Conservation (phyloP, 2,888 invertebrate species). For the Oscheius sp. region DNA sequence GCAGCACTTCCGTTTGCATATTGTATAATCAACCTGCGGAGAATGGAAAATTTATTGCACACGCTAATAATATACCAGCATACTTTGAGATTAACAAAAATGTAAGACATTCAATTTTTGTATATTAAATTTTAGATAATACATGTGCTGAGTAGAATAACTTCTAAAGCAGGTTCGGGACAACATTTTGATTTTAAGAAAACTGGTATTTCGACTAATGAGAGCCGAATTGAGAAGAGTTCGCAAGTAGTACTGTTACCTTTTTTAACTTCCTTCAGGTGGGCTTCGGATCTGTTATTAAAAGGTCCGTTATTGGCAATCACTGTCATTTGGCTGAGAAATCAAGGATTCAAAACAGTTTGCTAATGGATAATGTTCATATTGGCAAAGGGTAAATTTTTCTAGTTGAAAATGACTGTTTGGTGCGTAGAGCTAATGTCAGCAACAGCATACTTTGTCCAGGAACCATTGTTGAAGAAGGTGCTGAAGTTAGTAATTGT, state of each 20-base stretch:
- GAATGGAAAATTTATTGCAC: constrained; percentile 54
- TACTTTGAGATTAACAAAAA: constrained; percentile 66
- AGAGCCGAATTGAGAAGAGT: constrained; percentile 43
- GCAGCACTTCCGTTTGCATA: constrained; percentile 33
- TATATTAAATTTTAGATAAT: background rate
- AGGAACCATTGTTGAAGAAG: constrained; percentile 54
- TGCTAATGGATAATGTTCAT: constrained; percentile 53
- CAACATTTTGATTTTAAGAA: constrained; percentile 36
- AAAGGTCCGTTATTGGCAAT: constrained; percentile 31
- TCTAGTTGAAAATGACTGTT: background rate
- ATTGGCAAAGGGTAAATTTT: constrained; percentile 54
- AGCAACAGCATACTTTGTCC: constrained; percentile 57
- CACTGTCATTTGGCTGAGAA: constrained; percentile 51
- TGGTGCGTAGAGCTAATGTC: constrained; percentile 44
- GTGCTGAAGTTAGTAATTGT: constrained; percentile 56
- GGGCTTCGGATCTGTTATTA: constrained; percentile 23
- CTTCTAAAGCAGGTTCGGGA: constrained; percentile 2
- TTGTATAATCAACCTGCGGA: constrained; percentile 53
- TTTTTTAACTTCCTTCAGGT: background rate
- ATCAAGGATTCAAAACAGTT: constrained; percentile 53
- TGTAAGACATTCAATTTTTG: background rate
- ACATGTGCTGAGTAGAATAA: background rate
- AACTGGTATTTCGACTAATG: constrained; percentile 36
- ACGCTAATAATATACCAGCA: constrained; percentile 59
- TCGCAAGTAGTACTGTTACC: constrained; percentile 29